Evolutionary conservation across 2,113 vertebrate species (phyloP).

Genomic region (Diadophis punctatus): DNA sequence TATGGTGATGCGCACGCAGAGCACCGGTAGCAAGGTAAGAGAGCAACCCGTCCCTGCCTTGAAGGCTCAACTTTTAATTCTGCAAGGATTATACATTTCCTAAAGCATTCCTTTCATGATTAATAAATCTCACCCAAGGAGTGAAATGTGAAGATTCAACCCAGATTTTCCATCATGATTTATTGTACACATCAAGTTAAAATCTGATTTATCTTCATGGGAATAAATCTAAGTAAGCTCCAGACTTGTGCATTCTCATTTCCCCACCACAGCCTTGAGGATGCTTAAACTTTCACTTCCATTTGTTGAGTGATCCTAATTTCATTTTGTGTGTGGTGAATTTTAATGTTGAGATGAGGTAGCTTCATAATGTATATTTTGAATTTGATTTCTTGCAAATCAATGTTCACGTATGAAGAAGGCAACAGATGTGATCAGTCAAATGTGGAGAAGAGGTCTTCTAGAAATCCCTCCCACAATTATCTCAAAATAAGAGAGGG

Average conservation of each 20-base stretch:
- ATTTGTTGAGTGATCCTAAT: background rate
- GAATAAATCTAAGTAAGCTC: background rate
- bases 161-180: background rate
- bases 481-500: no score
- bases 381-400: background rate
- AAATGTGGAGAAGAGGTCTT: background rate
- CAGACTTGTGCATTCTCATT: background rate
- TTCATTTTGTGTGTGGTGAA: background rate
- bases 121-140: background rate
- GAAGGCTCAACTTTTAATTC: background rate
- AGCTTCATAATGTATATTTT: background rate
- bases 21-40: no score
- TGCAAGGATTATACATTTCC: background rate
- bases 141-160: background rate
- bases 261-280: background rate
- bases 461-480: background rate
- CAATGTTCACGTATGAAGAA: background rate
- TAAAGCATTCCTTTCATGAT: background rate
- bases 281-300: background rate
- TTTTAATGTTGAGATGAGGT: background rate
- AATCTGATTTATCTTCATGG: background rate
- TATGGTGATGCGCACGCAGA: no score
- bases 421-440: background rate
- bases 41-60: no score
- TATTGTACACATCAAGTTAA: background rate